These are phyloP conservation scores for Rhyacophila evoluta DNA, from an alignment of 2,888 invertebrate species.

Conservation along the genomic window DNA sequence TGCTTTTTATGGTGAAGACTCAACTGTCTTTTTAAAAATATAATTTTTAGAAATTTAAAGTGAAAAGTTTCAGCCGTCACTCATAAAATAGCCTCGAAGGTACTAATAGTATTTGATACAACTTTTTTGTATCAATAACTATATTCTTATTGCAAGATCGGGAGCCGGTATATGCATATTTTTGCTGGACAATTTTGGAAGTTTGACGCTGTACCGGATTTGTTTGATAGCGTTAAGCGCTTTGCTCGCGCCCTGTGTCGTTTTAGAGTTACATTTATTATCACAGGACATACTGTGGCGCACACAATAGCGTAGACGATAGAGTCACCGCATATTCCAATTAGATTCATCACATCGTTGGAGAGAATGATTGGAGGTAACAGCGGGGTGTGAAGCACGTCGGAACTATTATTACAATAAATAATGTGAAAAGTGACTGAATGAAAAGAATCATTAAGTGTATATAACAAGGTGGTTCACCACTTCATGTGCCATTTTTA, in stretches of 20 bases:
- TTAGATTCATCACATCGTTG: slow-evolving; percentile 35
- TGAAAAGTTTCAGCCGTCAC: background rate
- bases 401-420: background rate
- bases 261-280: slow-evolving; percentile 27
- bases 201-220: background rate
- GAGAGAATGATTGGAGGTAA: background rate
- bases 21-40: background rate
- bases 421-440: slow-evolving; percentile 25
- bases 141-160: slow-evolving; percentile 12
- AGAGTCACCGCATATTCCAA: slow-evolving; percentile 41
- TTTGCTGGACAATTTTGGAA: background rate
- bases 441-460: slow-evolving; percentile 30
- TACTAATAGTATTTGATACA: background rate
- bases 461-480: slow-evolving; percentile 51
- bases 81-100: background rate
- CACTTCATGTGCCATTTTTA: slow-evolving; percentile 55
- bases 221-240: slow-evolving; percentile 1
- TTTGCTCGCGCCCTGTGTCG: slow-evolving; percentile 20
- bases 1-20: background rate
- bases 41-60: background rate
- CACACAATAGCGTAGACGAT: slow-evolving; percentile 45
- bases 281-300: slow-evolving; percentile 43
- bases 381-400: background rate
- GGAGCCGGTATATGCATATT: background rate
- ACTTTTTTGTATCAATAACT: slow-evolving; percentile 6